A percentile compares a stretch with the other conserved stretches of the same genome.
These are phyloP conservation scores for Nephrotoma appendiculata DNA, from an alignment of 2,888 invertebrate species.

Conservation along the genomic window DNA sequence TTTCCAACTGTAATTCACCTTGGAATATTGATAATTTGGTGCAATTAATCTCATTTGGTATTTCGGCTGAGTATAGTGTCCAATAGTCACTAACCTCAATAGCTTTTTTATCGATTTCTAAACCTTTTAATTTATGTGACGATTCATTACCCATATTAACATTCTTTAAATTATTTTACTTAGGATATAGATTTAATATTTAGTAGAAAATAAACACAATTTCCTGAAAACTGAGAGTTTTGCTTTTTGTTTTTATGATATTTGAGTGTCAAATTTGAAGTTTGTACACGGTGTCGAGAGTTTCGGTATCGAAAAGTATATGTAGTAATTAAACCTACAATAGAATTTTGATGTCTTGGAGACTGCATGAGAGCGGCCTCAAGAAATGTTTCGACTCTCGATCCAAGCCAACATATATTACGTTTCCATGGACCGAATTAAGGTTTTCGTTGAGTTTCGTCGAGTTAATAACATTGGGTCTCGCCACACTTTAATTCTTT, in stretches of 20 bases:
- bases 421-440: no score
- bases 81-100: slow-evolving; percentile 67
- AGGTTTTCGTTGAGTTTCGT: no score
- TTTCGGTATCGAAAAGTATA: background rate
- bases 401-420: no score
- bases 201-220: background rate
- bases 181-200: background rate
- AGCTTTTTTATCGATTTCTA: slow-evolving; percentile 60
- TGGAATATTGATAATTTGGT: slow-evolving; percentile 59
- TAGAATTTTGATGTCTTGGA: background rate
- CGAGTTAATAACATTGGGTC: no score
- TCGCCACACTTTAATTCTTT: no score
- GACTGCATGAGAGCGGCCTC: no score
- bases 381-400: no score
- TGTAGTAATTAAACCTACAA: background rate
- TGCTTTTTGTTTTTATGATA: background rate
- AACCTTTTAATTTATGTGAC: slow-evolving; percentile 47
- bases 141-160: slow-evolving; percentile 60
- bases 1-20: slow-evolving; percentile 50
- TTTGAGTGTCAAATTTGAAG: background rate
- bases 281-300: background rate
- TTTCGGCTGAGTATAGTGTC: slow-evolving; percentile 41
- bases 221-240: background rate
- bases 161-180: background rate
- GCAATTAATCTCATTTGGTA: slow-evolving; percentile 33